A percentile compares a stretch with the other conserved stretches of the same genome.
Evolutionary conservation across 2,888 invertebrate species (phyloP).

Genomic region (Pseudeuparius sepicola): DNA sequence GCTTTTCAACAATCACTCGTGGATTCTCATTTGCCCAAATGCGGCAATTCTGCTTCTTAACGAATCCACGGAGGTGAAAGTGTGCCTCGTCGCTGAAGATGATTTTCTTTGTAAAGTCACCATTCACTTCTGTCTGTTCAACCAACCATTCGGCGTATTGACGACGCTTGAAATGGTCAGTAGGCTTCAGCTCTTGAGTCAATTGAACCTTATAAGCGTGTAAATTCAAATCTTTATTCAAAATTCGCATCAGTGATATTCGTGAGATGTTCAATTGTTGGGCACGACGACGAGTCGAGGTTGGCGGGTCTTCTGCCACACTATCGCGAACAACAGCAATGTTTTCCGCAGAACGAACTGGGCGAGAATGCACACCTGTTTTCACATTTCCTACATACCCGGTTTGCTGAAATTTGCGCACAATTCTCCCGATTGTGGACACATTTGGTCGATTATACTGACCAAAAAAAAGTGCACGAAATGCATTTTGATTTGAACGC

Average conservation of each 20-base stretch:
- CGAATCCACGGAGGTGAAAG: no score
- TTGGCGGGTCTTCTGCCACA: no score
- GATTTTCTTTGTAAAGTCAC: no score
- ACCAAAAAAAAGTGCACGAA: conserved; percentile 17
- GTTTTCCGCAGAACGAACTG: conserved; percentile 15
- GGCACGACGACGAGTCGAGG: no score
- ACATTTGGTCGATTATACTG: no score
- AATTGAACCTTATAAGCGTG: no score
- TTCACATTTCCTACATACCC: conserved; percentile 12
- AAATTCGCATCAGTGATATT: conserved; percentile 11
- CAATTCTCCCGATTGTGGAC: conserved; percentile 14
- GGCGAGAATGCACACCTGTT: conserved; percentile 14
- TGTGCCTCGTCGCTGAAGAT: no score
- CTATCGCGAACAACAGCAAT: conserved; percentile 15
- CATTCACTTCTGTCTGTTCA: no score
- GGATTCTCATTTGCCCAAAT: conserved; percentile 12
- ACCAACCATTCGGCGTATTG: no score
- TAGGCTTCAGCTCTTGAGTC: no score
- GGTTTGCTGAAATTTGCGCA: conserved; percentile 16
- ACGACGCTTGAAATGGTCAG: conserved; percentile 2
- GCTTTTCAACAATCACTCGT: conserved; percentile 9
- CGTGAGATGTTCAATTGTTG: conserved; percentile 12
- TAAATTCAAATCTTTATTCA: conserved; percentile 7
- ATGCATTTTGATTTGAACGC: no score
- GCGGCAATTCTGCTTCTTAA: no score